Evolutionary conservation across 2,888 invertebrate species (phyloP).

Genomic region (Drosophila fulvimacula): DNA sequence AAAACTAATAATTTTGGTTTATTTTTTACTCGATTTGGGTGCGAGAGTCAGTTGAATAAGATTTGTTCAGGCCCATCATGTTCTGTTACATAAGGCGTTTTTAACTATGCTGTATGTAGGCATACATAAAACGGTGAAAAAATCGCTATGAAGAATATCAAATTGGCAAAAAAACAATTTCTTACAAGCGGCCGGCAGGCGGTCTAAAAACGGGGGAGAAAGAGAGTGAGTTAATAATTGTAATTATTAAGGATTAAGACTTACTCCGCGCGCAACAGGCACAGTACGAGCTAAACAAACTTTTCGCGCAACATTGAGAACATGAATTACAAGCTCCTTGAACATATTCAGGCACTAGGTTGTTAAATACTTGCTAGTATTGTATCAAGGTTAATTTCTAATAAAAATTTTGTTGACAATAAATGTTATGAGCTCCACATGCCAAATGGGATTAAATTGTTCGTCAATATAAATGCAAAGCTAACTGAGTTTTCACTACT

Average conservation of each 20-base stretch:
- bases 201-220: conserved; percentile 1
- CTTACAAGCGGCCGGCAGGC: conserved; percentile 39
- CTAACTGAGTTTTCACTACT: conserved; percentile 24
- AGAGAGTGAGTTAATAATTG: neutral
- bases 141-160: conserved; percentile 72
- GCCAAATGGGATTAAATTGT: conserved; percentile 38
- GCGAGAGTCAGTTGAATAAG: neutral
- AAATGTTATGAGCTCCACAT: conserved; percentile 9
- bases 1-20: neutral
- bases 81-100: neutral
- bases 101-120: conserved; percentile 13
- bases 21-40: neutral
- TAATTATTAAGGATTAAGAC: neutral
- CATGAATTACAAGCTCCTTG: conserved; percentile 50
- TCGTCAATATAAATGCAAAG: conserved; percentile 4
- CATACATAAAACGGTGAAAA: conserved; percentile 74
- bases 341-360: conserved; percentile 48
- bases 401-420: conserved; percentile 14
- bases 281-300: conserved; percentile 44
- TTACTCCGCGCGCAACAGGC: conserved; percentile 45
- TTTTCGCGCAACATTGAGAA: conserved; percentile 48
- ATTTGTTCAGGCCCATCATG: neutral
- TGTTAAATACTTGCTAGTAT: neutral
- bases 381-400: neutral
- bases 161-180: conserved; percentile 55